Conservation (phyloP, 2,113 vertebrate genomes). For the Elgaria multicarinata region DNA sequence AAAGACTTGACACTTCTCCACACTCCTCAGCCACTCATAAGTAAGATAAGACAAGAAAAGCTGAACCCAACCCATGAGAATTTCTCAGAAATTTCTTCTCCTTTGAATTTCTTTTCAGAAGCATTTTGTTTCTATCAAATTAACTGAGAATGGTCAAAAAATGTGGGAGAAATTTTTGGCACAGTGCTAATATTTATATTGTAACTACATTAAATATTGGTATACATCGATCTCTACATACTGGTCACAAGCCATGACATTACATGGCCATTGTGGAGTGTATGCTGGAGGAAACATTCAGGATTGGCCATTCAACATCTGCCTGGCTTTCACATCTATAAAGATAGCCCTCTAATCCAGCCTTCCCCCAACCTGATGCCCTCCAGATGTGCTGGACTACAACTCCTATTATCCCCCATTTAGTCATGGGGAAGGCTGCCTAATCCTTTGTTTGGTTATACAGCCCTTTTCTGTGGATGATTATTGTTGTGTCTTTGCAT, state of each 20-base stretch:
- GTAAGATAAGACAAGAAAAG: too few species aligned
- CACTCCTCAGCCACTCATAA: too few species aligned
- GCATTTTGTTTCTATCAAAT: too few species aligned
- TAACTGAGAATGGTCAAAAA: too few species aligned
- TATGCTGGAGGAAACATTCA: background rate
- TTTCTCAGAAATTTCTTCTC: too few species aligned
- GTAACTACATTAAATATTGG: background rate
- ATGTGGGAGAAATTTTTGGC: too few species aligned
- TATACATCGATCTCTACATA: background rate
- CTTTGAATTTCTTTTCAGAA: too few species aligned
- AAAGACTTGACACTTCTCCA: too few species aligned
- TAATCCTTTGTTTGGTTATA: background rate
- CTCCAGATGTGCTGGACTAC: too few species aligned
- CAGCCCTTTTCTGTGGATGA: background rate
- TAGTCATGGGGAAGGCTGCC: too few species aligned
- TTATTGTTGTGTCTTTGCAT: rapidly evolving
- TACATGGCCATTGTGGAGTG: background rate
- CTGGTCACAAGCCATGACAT: background rate
- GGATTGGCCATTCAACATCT: background rate
- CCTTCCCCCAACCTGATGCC: background rate
- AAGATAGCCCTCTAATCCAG: background rate
- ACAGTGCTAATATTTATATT: background rate
- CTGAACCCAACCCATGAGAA: too few species aligned
- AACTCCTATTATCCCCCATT: too few species aligned
- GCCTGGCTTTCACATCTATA: background rate